Conservation (phyloP, 1,140 invertebrate species). For the Oryzaephilus surinamensis region DNA sequence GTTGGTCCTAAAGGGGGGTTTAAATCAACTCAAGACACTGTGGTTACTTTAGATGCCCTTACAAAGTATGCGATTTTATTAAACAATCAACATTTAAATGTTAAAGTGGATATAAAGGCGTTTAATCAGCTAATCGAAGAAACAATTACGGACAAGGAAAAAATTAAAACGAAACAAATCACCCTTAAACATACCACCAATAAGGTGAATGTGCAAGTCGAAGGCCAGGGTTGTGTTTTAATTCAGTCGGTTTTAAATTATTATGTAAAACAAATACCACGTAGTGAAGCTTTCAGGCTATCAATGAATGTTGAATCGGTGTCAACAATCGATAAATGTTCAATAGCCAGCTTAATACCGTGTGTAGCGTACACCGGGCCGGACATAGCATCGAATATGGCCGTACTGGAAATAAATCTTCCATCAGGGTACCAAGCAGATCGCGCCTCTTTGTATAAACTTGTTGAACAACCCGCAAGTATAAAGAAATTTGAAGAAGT, state of each 20-base stretch:
- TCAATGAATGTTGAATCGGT: conserved; percentile 23
- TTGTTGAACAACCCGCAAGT: conserved; percentile 24
- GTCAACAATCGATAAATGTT: conserved; percentile 26
- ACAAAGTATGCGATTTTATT: conserved; percentile 39
- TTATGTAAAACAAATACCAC: conserved; percentile 20
- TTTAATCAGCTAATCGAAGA: conserved; percentile 13
- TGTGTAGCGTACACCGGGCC: conserved; percentile 26
- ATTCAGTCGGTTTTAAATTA: conserved; percentile 37
- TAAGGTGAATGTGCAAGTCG: conserved; percentile 33
- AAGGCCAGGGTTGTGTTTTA: conserved; percentile 50
- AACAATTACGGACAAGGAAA: conserved; percentile 16
- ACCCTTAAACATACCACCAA: conserved; percentile 26
- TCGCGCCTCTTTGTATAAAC: conserved; percentile 37
- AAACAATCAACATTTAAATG: conserved; percentile 15
- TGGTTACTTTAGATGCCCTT: conserved; percentile 50
- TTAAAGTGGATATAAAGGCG: conserved; percentile 18
- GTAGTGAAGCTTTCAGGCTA: conserved; percentile 27
- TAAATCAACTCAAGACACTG: conserved; percentile 50
- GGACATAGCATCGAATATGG: conserved; percentile 43
- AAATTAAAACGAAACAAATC: conserved; percentile 20
- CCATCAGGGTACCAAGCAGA: conserved; percentile 51
- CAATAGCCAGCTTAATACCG: conserved; percentile 23
- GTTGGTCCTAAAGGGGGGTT: conserved; percentile 59
- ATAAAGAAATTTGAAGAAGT: conserved; percentile 42
- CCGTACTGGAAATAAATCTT: conserved; percentile 49